These are phyloP conservation scores for Sebastes reedi DNA, from an alignment of 2,797 vertebrate species.

Conservation along the genomic window DNA sequence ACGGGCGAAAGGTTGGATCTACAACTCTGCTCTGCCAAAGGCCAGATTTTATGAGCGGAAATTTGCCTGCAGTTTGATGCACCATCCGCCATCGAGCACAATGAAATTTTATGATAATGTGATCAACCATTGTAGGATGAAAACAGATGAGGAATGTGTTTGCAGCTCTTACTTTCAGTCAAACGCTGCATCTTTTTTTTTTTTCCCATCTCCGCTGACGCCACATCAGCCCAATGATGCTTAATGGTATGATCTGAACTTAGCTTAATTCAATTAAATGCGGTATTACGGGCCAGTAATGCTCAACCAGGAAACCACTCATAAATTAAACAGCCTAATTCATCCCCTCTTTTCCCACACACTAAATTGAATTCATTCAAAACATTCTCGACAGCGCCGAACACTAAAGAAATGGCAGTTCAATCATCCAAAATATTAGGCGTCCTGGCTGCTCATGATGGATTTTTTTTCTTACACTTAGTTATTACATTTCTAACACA, in stretches of 20 bases:
- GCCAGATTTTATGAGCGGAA: slow-evolving; percentile 35
- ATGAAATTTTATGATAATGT: slow-evolving; percentile 43
- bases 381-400: slow-evolving; percentile 6
- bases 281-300: slow-evolving; percentile 39
- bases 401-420: slow-evolving; percentile 33
- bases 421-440: slow-evolving; percentile 40
- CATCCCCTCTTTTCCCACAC: slow-evolving; percentile 20
- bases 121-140: slow-evolving; percentile 10
- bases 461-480: slow-evolving; percentile 14
- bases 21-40: slow-evolving; percentile 16
- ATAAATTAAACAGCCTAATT: slow-evolving; percentile 50
- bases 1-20: slow-evolving; percentile 19
- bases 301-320: slow-evolving; percentile 39
- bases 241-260: slow-evolving; percentile 40
- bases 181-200: background rate
- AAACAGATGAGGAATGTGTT: slow-evolving; percentile 12
- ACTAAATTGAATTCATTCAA: slow-evolving; percentile 40
- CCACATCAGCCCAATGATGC: slow-evolving; percentile 8
- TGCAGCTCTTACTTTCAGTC: slow-evolving; percentile 4
- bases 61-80: slow-evolving; percentile 8
- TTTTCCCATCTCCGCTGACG: background rate
- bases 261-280: slow-evolving; percentile 54
- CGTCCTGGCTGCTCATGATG: slow-evolving; percentile 6
- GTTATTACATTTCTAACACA: slow-evolving; percentile 42
- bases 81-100: background rate